A percentile compares a stretch with the other conserved stretches of the same genome.
Conservation (phyloP, 2,888 invertebrate species). For the Dynastes maya region DNA sequence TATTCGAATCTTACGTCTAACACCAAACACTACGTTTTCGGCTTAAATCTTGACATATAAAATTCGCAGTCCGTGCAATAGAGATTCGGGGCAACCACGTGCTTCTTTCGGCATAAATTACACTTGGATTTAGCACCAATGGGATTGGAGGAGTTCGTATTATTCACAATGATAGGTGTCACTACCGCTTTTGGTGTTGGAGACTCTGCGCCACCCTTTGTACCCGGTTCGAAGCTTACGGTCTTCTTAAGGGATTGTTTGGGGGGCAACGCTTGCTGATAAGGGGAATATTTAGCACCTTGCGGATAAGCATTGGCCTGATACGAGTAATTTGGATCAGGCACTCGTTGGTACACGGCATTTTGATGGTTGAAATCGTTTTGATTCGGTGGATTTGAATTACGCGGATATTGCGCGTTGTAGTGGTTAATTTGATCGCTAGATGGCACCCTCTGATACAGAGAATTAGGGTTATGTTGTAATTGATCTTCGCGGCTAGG, state of each 20-base stretch:
- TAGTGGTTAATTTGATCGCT: constrained; percentile 54
- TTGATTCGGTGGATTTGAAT: constrained; percentile 33
- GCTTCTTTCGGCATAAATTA: constrained; percentile 90
- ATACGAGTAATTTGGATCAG: constrained; percentile 64
- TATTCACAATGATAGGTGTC: constrained; percentile 68
- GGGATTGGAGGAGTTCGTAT: constrained; percentile 48
- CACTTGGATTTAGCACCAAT: constrained; percentile 71
- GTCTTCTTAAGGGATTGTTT: constrained; percentile 78
- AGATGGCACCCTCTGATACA: constrained; percentile 63
- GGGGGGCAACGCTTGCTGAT: constrained; percentile 77
- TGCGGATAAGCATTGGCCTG: constrained; percentile 66
- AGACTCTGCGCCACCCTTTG: constrained; percentile 75
- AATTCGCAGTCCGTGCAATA: constrained; percentile 95
- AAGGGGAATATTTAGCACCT: constrained; percentile 71
- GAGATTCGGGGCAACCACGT: constrained; percentile 82
- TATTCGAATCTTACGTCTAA: background rate
- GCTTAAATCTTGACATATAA: constrained; percentile 90
- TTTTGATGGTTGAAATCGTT: constrained; percentile 53
- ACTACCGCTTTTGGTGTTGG: constrained; percentile 65
- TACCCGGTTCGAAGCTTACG: constrained; percentile 82
- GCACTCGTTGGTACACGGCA: constrained; percentile 62
- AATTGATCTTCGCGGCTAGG: constrained; percentile 53
- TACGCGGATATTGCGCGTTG: constrained; percentile 41
- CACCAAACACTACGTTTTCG: constrained; percentile 63
- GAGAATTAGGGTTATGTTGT: constrained; percentile 51